phyloP scores from a whole-genome alignment of 2,888 invertebrate genomes.

The Agrilus mali region DNA sequence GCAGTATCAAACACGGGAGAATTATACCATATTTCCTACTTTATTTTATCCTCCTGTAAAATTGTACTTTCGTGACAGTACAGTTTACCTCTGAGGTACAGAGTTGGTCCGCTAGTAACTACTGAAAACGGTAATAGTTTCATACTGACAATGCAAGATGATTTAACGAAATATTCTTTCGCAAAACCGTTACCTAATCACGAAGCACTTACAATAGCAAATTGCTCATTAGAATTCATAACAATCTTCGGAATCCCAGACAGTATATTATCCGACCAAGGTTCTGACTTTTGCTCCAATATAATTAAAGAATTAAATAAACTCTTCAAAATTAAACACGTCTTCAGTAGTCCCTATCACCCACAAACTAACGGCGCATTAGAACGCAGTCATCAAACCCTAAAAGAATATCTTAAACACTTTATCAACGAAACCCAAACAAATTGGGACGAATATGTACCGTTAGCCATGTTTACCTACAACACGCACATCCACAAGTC shows the following conservation, averaged over 20 bases:
- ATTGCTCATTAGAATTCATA: no score
- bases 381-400: constrained; percentile 1
- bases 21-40: not conserved
- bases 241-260: constrained; percentile 8
- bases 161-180: constrained; percentile 21
- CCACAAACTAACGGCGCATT: no score
- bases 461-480: no score
- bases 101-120: no score
- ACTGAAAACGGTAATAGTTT: no score
- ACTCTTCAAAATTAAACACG: constrained; percentile 17
- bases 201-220: constrained; percentile 11
- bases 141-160: constrained; percentile 21
- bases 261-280: constrained; percentile 9
- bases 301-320: constrained; percentile 1
- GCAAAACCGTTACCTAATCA: constrained; percentile 20
- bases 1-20: no score
- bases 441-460: no score
- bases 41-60: not conserved
- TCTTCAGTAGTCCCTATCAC: constrained; percentile 17
- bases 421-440: no score
- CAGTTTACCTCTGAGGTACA: not conserved
- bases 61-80: not conserved
- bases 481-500: no score
- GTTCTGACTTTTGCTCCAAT: constrained; percentile 12
- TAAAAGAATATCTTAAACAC: no score